Evolutionary conservation across 2,888 invertebrate genomes (phyloP).

Genomic region (Pristionchus arcanus): DNA sequence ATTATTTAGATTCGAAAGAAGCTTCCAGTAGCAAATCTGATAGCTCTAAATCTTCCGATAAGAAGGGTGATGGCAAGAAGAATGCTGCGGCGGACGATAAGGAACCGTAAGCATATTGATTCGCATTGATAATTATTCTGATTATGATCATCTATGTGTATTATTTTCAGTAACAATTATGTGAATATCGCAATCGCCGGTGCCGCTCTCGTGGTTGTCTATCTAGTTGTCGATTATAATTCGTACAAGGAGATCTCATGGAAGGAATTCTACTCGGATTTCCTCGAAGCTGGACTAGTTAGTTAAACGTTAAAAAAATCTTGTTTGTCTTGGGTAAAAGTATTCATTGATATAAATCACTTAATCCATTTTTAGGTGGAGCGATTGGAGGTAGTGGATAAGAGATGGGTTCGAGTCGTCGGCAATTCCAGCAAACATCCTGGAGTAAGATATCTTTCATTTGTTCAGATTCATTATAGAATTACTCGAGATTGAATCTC

Average conservation of each 20-base stretch:
- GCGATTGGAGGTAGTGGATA: constrained; percentile 96
- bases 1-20: not conserved
- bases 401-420: constrained; percentile 95
- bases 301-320: not conserved
- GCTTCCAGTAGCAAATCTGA: not conserved
- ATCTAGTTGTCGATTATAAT: constrained; percentile 70
- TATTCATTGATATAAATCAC: not conserved
- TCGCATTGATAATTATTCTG: not conserved
- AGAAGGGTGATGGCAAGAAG: constrained; percentile 47
- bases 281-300: constrained; percentile 72
- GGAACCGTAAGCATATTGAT: not conserved
- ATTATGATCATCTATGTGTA: not conserved
- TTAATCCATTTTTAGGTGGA: constrained; percentile 83
- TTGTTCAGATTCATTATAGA: not conserved
- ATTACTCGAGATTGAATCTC: too few relatives aligned
- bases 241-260: constrained; percentile 77
- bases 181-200: constrained; percentile 71
- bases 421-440: constrained; percentile 65
- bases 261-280: constrained; percentile 78
- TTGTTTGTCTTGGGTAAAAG: not conserved
- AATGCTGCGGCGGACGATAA: constrained; percentile 17
- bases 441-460: constrained; percentile 59
- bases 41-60: not conserved
- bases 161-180: constrained; percentile 61
- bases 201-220: constrained; percentile 67